phyloP scores from a whole-genome alignment of 2,797 vertebrate species.

The Delichon dasypus region DNA sequence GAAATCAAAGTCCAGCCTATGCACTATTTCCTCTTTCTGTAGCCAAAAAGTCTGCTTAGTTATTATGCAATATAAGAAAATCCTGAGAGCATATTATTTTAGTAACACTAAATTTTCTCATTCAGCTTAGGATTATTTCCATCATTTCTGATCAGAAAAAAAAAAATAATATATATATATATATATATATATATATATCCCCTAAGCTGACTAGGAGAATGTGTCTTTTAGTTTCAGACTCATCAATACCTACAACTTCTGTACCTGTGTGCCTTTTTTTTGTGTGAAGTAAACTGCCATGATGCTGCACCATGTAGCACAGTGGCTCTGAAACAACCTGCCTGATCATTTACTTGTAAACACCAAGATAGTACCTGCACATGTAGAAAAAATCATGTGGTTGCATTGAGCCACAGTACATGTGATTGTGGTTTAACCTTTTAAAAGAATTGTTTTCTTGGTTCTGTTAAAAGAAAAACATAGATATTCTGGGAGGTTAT shows the following conservation, averaged over 20 bases:
- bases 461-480: background rate
- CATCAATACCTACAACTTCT: background rate
- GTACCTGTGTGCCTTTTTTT: background rate
- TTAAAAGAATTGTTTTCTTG: background rate
- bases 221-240: background rate
- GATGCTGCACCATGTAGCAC: background rate
- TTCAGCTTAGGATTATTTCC: background rate
- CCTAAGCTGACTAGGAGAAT: background rate
- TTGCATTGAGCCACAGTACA: background rate
- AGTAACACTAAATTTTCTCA: background rate
- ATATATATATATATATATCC: too few species aligned
- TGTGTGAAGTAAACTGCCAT: background rate
- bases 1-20: background rate
- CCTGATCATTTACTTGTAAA: background rate
- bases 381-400: background rate
- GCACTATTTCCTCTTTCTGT: background rate
- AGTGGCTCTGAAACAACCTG: background rate
- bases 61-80: background rate
- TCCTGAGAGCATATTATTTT: background rate
- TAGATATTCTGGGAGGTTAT: background rate
- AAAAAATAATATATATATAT: too few species aligned
- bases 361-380: background rate
- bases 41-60: background rate
- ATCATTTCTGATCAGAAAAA: background rate
- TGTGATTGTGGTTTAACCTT: background rate